phyloP scores from a whole-genome alignment of 2,113 vertebrate species.

The Ariopsis seemanni region DNA sequence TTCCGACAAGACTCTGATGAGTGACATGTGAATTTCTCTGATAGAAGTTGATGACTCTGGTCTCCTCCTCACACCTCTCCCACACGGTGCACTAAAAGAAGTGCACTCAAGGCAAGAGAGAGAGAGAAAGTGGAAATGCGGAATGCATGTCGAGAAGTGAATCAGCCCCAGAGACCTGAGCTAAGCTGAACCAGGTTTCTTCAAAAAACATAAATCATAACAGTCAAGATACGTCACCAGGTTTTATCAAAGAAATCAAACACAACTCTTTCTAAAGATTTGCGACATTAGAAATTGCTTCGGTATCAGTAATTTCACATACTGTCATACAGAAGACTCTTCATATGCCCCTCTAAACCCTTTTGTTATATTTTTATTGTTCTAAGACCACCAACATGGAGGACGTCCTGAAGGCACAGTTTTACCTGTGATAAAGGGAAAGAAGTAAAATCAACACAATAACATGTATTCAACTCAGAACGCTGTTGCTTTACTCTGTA shows the following conservation, averaged over 20 bases:
- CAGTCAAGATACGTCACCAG: neutral
- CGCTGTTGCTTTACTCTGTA: neutral
- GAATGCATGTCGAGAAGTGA: constrained; percentile 3
- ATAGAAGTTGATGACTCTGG: constrained; percentile 45
- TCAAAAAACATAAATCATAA: constrained; percentile 1
- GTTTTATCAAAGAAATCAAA: neutral
- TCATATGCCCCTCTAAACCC: neutral
- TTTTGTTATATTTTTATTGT: neutral
- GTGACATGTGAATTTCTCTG: constrained; percentile 44
- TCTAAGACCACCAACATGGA: neutral
- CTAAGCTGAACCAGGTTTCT: constrained; percentile 18
- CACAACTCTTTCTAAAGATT: neutral
- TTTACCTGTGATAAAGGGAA: neutral
- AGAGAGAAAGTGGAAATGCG: neutral
- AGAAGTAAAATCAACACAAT: no score
- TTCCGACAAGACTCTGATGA: constrained; percentile 37
- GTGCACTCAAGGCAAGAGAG: neutral
- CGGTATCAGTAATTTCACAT: neutral
- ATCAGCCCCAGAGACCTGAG: constrained; percentile 16
- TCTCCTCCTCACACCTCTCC: constrained; percentile 41
- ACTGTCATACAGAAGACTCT: neutral
- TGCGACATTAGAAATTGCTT: neutral
- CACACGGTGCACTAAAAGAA: constrained; percentile 33
- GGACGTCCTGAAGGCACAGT: no score
- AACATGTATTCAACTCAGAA: neutral